These are phyloP conservation scores for Asobara japonica DNA, from an alignment of 1,140 invertebrate species.

Conservation along the genomic window DNA sequence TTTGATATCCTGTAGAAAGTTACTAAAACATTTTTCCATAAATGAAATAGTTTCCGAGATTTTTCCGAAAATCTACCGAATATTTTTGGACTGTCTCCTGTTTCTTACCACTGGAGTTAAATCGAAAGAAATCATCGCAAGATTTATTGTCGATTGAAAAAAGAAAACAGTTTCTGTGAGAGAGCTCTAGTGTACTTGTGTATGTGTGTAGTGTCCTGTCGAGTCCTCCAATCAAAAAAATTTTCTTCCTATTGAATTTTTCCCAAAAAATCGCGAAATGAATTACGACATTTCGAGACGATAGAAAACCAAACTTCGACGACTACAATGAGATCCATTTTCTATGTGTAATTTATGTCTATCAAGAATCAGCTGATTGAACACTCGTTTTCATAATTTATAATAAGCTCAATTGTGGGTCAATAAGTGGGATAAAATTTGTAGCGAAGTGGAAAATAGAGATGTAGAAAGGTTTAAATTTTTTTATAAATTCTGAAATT, in stretches of 20 bases:
- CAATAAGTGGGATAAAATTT: neutral
- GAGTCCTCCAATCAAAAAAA: neutral
- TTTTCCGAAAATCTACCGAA: too few relatives aligned
- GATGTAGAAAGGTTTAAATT: neutral
- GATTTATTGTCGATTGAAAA: neutral
- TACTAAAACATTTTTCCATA: neutral
- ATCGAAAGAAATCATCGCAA: neutral
- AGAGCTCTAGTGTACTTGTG: neutral
- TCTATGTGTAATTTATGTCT: neutral
- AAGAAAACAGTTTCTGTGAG: neutral
- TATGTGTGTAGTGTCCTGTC: slow-evolving; percentile 1
- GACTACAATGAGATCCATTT: slow-evolving; percentile 5
- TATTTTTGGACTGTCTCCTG: too few relatives aligned
- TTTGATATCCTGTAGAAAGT: neutral
- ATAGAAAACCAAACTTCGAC: neutral
- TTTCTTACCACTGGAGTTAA: neutral
- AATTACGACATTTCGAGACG: neutral
- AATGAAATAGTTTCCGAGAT: neutral
- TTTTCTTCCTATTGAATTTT: neutral
- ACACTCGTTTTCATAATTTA: neutral
- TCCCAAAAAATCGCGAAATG: neutral
- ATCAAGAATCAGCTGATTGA: slow-evolving; percentile 15
- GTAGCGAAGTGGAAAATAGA: neutral
- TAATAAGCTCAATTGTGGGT: too few relatives aligned
- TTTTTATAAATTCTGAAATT: neutral